A percentile compares a stretch with the other conserved stretches of the same genome.
Conservation (phyloP, 1,140 invertebrate genomes). For the Pseudomyrmex cubaensis region DNA sequence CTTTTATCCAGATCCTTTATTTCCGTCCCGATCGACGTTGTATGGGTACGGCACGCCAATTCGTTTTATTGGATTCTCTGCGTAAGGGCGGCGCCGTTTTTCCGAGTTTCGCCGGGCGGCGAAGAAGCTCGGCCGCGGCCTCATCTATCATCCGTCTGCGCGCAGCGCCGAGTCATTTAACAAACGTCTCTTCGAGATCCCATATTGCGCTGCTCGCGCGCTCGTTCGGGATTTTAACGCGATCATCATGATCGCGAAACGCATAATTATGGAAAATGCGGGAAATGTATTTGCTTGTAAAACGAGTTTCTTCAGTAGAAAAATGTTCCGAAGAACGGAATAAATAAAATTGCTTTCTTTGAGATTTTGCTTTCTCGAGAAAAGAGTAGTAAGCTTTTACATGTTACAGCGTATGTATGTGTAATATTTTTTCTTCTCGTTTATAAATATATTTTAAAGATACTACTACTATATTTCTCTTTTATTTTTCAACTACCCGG, state of each 20-base stretch:
- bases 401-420: too few relatives aligned
- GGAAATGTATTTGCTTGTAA: not conserved
- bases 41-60: slow-evolving; percentile 58
- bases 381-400: too few relatives aligned
- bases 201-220: slow-evolving; percentile 59
- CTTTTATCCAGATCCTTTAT: slow-evolving; percentile 70
- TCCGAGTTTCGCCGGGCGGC: slow-evolving; percentile 62
- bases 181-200: slow-evolving; percentile 71
- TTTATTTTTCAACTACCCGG: not conserved
- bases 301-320: too few relatives aligned
- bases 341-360: too few relatives aligned
- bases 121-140: slow-evolving; percentile 64
- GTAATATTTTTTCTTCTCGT: too few relatives aligned
- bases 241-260: not conserved
- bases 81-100: slow-evolving; percentile 72
- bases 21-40: slow-evolving; percentile 66
- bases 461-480: not conserved
- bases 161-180: slow-evolving; percentile 70
- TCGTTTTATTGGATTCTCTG: slow-evolving; percentile 74
- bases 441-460: slow-evolving; percentile 7
- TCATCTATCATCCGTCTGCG: slow-evolving; percentile 72
- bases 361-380: too few relatives aligned
- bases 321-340: too few relatives aligned
- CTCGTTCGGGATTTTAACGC: slow-evolving; percentile 36
- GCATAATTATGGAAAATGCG: not conserved